Evolutionary conservation across 2,888 invertebrate genomes (phyloP), one percentile per base, ranked within the genome.

Genomic region (Drosophila kanekoi): DNA sequence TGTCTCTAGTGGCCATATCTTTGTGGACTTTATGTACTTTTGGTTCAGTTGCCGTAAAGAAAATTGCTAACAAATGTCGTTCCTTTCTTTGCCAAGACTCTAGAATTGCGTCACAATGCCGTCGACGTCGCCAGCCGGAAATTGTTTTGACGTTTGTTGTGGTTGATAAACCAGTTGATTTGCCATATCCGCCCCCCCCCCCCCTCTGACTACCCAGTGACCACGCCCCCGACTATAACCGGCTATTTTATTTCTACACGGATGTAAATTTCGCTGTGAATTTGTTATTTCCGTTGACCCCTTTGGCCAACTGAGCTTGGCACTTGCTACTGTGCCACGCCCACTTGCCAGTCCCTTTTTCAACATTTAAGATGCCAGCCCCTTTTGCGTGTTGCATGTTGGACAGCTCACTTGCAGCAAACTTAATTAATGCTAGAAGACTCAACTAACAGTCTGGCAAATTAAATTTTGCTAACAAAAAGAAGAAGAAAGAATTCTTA

Each of bases 101-200:
- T 41, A 44, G 40, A 61, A 63, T 53, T 58, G 54, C 70, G 59
- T 54, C 56, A 54, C 63, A 61, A 56, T 70, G 49, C 53, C 63
- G 80, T 69, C 58, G 63, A 69, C 69, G 76, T 69, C 33, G 37
- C 59, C 35, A 43, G 23, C 71, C 79, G 82, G 75, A 87, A 85
- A 81, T 72, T 87, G 79, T 68, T 81, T 81, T 76, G 69, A 81
- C 75, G 67, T 87, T 85, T 87, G 72, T 68, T 82, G 79, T 79
- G 81, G 88, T 81, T 85, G 79, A 72, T 66, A 61, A 65, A 64
- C 64, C 54, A 58, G 48, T 57, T 62, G 71, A 81, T 69, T 87
- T 61, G 54, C 54, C 61, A 62, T 62, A 45, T 57, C 67, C 71
- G 57, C 14, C 10, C 28, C 37, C 13, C 43, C 53, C 67, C 71